Base-by-base conservation (phyloP, 2,113 vertebrate genomes). In the Myotis yumanensis region DNA sequence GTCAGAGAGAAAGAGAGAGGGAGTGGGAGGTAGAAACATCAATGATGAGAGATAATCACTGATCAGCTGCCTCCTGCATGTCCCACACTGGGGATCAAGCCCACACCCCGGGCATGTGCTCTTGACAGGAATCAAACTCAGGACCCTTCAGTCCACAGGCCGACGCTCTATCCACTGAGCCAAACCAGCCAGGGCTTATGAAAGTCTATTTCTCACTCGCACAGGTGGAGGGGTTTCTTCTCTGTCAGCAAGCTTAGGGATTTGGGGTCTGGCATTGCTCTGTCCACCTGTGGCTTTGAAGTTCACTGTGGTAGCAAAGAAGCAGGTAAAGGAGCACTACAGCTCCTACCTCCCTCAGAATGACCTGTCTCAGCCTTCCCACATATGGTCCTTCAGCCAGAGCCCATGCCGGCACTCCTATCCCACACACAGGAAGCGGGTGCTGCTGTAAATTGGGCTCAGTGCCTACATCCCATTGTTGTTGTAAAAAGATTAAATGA, bases 281-380 rank as follows among this genome's bases (percentile, higher is more conserved):
- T 10, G 2, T 57, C 22, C 7, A 46, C 22, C 48, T 10, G 2
- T 52, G 54, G 25, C 52, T 77, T 57, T 96, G 35, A 40, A 66
- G 43, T 59, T 88, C 32, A 17, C 59, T 8, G 16, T 28, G 14
- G 37, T 22, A 76, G 52, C 84, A 73, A 59, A 72, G 48, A 52
- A 57, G 16, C 75, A 73, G 46, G 3, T 1, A 22, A 43, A 12
- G 16, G 43, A 40, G 15, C 12, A 18, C 18, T 7, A 1, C 4
- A 43, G 25, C 9, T 35, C 17, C 46, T 15, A 3, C 11, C 52
- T 23, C 23, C 12, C n/a, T 40, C 1, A 2, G 54, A 3, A 1
- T 37, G 7, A 12, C 0, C 0, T 12, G 59, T 0, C 30, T 32
- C 18, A 4, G 51, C 9, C 1, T 3, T 18, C n/a, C 37, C 46